A percentile compares a stretch with the other conserved stretches of the same genome.
phyloP scores from a whole-genome alignment of 2,888 invertebrate genomes.

The Rhaphigaster nebulosa region DNA sequence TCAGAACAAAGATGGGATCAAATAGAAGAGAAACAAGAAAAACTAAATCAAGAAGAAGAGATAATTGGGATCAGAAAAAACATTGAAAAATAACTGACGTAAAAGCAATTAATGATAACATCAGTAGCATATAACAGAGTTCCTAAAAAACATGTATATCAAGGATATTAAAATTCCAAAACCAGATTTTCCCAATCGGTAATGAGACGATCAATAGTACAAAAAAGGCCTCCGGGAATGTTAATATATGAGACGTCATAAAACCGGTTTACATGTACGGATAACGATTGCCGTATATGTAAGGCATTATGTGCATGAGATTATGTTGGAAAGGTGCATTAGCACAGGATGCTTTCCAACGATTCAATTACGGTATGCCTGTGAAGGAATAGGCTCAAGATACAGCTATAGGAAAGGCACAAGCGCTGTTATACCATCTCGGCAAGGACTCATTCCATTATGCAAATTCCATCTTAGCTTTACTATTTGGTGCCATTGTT shows the following conservation, averaged over 20 bases:
- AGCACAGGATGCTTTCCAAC: neutral
- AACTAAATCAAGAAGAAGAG: too few species aligned
- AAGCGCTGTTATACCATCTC: neutral
- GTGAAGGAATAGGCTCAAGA: neutral
- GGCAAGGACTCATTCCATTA: neutral
- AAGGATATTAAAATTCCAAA: too few species aligned
- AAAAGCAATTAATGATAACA: too few species aligned
- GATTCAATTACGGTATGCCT: neutral
- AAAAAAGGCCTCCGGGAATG: neutral
- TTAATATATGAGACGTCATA: neutral
- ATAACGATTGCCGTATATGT: neutral
- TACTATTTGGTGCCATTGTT: neutral
- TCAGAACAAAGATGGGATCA: too few species aligned
- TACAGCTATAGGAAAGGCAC: neutral
- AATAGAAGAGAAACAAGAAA: too few species aligned
- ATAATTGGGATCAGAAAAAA: too few species aligned
- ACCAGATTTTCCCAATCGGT: too few species aligned
- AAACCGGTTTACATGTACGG: too few species aligned
- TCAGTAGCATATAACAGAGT: too few species aligned
- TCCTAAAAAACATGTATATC: too few species aligned
- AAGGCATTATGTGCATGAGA: neutral
- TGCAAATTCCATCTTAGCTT: neutral
- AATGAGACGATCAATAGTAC: neutral
- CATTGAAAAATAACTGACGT: too few species aligned
- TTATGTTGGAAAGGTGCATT: neutral